phyloP scores from a whole-genome alignment of 92 coral and sea anemone genomes.

The Epizoanthus fatuus region DNA sequence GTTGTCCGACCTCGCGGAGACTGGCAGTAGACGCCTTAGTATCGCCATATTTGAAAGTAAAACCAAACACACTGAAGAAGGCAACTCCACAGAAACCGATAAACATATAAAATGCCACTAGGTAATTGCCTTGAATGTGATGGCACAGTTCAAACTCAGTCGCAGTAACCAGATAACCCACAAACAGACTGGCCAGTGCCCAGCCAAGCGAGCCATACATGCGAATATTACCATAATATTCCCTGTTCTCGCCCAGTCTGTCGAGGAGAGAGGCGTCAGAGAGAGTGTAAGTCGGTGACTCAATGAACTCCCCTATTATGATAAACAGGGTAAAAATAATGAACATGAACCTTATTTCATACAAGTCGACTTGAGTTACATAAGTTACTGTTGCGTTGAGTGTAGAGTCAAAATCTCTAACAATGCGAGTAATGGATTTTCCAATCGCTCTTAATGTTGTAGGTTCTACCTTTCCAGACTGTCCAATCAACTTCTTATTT shows the following conservation, averaged over 20 bases:
- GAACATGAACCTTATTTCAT: slow-evolving; percentile 76
- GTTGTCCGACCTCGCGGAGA: slow-evolving; percentile 52
- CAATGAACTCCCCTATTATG: slow-evolving; percentile 90
- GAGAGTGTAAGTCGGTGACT: slow-evolving; percentile 89
- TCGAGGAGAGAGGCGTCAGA: slow-evolving; percentile 95
- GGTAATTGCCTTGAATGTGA: slow-evolving; percentile 54
- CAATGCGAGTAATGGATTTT: slow-evolving; percentile 26
- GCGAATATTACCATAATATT: slow-evolving; percentile 88
- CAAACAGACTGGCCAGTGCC: slow-evolving; percentile 81
- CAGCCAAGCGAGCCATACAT: slow-evolving; percentile 97
- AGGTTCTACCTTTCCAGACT: no score
- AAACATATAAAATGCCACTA: slow-evolving; percentile 76
- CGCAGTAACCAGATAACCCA: slow-evolving; percentile 71
- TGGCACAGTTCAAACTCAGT: slow-evolving; percentile 70
- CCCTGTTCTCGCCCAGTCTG: slow-evolving; percentile 84
- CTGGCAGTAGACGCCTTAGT: slow-evolving; percentile 18
- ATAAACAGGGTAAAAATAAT: slow-evolving; percentile 75
- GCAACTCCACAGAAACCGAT: slow-evolving; percentile 87
- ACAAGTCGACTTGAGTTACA: slow-evolving; percentile 57
- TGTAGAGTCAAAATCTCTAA: slow-evolving; percentile 24
- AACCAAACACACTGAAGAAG: slow-evolving; percentile 73
- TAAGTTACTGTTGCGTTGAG: slow-evolving; percentile 58
- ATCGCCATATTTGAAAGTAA: slow-evolving; percentile 74
- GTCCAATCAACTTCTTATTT: no score
- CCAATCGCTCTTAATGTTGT: not conserved